These are phyloP conservation scores for Lytechinus pictus DNA, from an alignment of 35 echinoderm and acorn worm genomes.

Conservation along the genomic window DNA sequence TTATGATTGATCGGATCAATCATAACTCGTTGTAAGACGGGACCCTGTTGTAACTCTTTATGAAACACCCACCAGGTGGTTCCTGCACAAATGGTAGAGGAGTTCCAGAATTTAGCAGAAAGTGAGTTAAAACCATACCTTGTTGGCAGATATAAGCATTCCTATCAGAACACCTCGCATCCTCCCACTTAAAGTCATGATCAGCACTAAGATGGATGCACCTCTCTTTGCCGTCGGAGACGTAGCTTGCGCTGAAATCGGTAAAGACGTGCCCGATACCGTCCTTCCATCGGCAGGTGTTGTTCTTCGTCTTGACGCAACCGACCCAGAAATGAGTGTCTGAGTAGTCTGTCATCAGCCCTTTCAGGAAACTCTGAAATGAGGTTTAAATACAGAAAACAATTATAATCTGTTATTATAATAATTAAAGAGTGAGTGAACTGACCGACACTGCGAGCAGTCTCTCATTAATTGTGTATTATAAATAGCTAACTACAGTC, in stretches of 20 bases:
- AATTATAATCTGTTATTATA: no score
- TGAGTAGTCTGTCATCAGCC: constrained; percentile 60
- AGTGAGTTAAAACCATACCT: constrained; percentile 45
- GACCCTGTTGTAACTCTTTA: no score
- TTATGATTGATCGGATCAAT: no score
- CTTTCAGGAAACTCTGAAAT: constrained; percentile 70
- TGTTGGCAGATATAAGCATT: constrained; percentile 87
- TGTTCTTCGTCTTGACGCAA: constrained; percentile 75
- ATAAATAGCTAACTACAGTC: no score
- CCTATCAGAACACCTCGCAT: constrained; percentile 44
- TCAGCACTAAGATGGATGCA: constrained; percentile 83
- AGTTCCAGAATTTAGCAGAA: no score
- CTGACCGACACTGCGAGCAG: no score
- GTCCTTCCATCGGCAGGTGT: constrained; percentile 82
- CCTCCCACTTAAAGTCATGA: constrained; percentile 74
- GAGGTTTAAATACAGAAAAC: neutral
- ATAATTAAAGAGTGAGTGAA: no score
- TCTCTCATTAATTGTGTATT: no score
- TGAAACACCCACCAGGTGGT: no score
- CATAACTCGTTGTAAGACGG: no score
- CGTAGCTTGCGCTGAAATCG: constrained; percentile 65
- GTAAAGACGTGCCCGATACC: constrained; percentile 79
- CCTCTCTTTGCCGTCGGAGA: constrained; percentile 56
- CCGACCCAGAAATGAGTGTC: constrained; percentile 79
- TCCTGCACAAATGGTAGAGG: no score